A percentile compares a stretch with the other conserved stretches of the same genome.
phyloP scores from a whole-genome alignment of 2,888 invertebrate species.

The Notodromas monacha region DNA sequence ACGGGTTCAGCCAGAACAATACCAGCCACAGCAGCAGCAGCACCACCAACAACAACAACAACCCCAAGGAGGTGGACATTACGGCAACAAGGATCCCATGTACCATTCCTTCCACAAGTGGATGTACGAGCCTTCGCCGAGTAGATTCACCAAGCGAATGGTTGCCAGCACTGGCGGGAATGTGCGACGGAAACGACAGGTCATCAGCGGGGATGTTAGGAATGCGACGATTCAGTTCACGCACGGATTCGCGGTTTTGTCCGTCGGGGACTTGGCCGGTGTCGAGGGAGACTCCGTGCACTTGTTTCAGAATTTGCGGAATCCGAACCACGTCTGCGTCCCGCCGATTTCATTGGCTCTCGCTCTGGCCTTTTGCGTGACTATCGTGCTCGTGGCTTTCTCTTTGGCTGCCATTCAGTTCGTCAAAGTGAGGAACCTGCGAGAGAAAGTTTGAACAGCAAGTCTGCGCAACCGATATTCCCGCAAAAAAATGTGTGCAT shows the following conservation, averaged over 20 bases:
- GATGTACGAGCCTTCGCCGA: not conserved
- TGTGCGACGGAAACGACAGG: conserved; percentile 1
- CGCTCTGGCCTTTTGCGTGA: not conserved
- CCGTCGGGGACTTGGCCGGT: not conserved
- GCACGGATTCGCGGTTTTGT: not conserved
- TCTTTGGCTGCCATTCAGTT: too few relatives aligned
- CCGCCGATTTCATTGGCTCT: not conserved
- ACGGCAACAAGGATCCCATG: not conserved
- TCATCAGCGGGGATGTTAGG: not conserved
- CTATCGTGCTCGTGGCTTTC: not conserved
- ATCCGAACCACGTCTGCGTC: not conserved
- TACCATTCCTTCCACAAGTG: conserved; percentile 1
- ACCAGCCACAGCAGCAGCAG: not conserved
- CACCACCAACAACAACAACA: not conserved
- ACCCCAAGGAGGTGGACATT: not conserved
- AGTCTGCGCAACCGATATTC: too few relatives aligned
- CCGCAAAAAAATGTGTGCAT: too few relatives aligned
- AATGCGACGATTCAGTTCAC: not conserved
- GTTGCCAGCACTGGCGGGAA: conserved; percentile 1
- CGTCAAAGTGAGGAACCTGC: too few relatives aligned
- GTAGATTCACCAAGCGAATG: not conserved
- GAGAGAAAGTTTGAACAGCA: too few relatives aligned
- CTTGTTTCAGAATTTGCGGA: too few relatives aligned
- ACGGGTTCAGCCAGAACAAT: not conserved
- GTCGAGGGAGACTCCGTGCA: conserved; percentile 1